Conservation (phyloP, 2,113 vertebrate genomes). For the Pao palembangensis region DNA sequence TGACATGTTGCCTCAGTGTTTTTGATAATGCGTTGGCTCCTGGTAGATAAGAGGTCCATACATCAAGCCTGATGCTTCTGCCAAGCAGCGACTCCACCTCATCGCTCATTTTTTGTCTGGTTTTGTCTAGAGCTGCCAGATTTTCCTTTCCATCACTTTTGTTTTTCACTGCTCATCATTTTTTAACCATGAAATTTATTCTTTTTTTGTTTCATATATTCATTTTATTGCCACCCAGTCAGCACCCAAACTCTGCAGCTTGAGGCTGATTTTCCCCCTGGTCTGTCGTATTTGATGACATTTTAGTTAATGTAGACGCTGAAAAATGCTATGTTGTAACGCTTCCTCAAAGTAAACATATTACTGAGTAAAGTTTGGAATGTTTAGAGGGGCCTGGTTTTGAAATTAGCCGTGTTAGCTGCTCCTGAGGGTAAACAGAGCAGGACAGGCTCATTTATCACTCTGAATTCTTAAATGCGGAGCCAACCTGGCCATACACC, state of each 20-base stretch:
- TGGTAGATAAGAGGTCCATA: constrained; percentile 44
- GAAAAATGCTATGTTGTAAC: constrained; percentile 2
- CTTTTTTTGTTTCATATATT: constrained; percentile 29
- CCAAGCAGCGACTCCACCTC: constrained; percentile 38
- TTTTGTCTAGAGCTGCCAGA: constrained; percentile 15
- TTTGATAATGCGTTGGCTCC: constrained; percentile 57
- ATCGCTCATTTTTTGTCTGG: constrained; percentile 35
- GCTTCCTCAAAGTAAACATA: constrained; percentile 23
- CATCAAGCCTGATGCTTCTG: constrained; percentile 51
- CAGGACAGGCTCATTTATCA: constrained; percentile 54
- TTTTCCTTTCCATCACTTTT: not conserved
- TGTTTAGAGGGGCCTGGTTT: constrained; percentile 23
- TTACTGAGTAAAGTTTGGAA: constrained; percentile 42
- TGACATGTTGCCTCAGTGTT: constrained; percentile 50
- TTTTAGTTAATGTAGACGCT: constrained; percentile 29
- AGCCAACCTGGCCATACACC: not conserved
- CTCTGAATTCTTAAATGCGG: constrained; percentile 26
- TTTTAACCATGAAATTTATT: constrained; percentile 8
- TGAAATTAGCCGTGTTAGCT: constrained; percentile 32
- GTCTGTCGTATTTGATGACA: not conserved
- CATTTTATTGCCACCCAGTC: constrained; percentile 21
- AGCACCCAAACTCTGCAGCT: constrained; percentile 16
- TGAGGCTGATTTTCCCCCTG: constrained; percentile 8
- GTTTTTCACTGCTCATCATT: not conserved
- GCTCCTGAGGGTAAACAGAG: constrained; percentile 41